These are phyloP conservation scores for Hybos culiciformis DNA, from an alignment of 2,888 invertebrate species.

Conservation along the genomic window DNA sequence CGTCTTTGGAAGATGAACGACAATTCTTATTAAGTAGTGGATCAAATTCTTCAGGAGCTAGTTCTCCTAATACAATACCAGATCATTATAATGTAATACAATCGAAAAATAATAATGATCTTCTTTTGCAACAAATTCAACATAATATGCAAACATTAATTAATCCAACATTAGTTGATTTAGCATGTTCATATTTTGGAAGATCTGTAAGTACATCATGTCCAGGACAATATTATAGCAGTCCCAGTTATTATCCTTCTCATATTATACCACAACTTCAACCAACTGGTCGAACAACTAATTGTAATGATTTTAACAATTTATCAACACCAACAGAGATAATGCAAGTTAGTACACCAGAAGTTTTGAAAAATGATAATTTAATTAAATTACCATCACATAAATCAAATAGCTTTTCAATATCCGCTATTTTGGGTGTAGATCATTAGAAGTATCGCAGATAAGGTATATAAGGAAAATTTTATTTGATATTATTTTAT, in stretches of 20 bases:
- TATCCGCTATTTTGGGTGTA: constrained; percentile 33
- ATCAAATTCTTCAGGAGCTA: constrained; percentile 18
- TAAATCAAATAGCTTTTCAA: constrained; percentile 31
- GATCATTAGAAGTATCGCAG: too few relatives aligned
- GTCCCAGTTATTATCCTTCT: too few relatives aligned
- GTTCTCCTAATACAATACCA: constrained; percentile 15
- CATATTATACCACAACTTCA: constrained; percentile 6
- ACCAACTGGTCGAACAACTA: background rate
- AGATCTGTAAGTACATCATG: constrained; percentile 17
- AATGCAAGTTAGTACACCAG: background rate
- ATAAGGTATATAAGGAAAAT: background rate
- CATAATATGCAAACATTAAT: constrained; percentile 31
- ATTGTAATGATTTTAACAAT: background rate
- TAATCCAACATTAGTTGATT: constrained; percentile 31
- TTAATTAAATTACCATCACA: constrained; percentile 14
- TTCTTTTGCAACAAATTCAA: constrained; percentile 31
- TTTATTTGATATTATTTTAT: too few relatives aligned
- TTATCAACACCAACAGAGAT: constrained; percentile 3
- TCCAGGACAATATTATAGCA: too few relatives aligned
- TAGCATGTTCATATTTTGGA: constrained; percentile 32
- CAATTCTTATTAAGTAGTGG: constrained; percentile 12
- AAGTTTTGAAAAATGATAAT: constrained; percentile 7
- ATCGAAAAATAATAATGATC: constrained; percentile 8
- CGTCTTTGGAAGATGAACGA: constrained; percentile 22
- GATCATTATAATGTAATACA: background rate